Evolutionary conservation across 2,797 vertebrate genomes (phyloP), one percentile per base, ranked within the genome.

Genomic region (Gobionotothen gibberifrons): DNA sequence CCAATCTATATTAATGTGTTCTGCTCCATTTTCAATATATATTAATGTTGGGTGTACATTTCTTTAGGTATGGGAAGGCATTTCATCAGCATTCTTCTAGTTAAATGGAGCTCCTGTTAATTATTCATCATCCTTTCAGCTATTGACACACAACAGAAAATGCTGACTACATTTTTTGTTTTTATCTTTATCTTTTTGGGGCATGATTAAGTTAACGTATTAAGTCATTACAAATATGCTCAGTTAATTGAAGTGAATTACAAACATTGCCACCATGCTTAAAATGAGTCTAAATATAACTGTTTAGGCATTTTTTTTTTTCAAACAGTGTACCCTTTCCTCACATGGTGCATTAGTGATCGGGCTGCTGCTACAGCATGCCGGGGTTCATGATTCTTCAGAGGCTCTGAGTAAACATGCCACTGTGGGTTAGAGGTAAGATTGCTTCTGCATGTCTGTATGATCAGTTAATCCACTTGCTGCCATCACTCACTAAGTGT

Each of bases 1-100:
- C 79, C 88, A 82, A 93, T 92, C 76, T 93, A 92, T 94, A 94
- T 94, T 94, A 94, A 94, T 94, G 92, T 80, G 71, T 85, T 87
- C 83, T 78, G 62, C 79, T 88, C 80, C 44, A 78, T 87, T 90
- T 90, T 75, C 88, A 93, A 92, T 93, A 91, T 94, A 94, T 95
- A 95, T 94, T 94, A 93, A 94, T 94, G 88, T 56, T 54, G 85
- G 59, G 67, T 91, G 81, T 93, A 85, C 85, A 90, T 92, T 83
- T 87, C 77, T 82, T 82, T 83, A 79, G 67, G 83, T 86, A 70
- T 84, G 75, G 60, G 55, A 15, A 61, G 85, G 77, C 70, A 81
- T 91, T 91, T 92, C 82, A 87, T 91, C 87, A 75, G 81, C 81
- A 88, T 85, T 90, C 84, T 84, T 78, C 79, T 78, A 40, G 71